These are phyloP conservation scores for Tolypeutes matacus DNA, from an alignment of 2,797 vertebrate genomes.

Conservation along the genomic window DNA sequence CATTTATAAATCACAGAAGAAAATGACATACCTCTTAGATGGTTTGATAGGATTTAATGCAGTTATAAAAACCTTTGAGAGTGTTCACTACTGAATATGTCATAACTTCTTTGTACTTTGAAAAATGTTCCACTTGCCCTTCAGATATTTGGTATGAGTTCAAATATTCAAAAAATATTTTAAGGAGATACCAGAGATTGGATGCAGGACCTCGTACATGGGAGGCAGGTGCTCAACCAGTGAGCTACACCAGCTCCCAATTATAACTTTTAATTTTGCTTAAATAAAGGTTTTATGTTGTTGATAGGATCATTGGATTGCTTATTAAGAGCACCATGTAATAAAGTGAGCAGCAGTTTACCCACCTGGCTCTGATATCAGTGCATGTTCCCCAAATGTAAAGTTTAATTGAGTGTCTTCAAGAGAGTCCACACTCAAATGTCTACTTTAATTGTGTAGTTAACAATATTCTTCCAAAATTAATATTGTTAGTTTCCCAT, in stretches of 20 bases:
- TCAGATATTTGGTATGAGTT: constrained; percentile 59
- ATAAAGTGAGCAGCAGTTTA: constrained; percentile 15
- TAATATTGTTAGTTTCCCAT: constrained; percentile 65
- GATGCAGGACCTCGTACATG: too few species aligned
- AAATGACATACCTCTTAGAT: constrained; percentile 48
- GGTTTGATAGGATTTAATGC: constrained; percentile 54
- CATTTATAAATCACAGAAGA: constrained; percentile 55
- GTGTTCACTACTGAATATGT: constrained; percentile 26
- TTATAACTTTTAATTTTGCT: constrained; percentile 30
- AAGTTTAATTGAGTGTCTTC: not conserved
- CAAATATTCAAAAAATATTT: not conserved
- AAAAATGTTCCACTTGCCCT: constrained; percentile 52
- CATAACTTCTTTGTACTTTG: constrained; percentile 61
- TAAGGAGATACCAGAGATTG: too few species aligned
- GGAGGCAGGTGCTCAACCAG: too few species aligned
- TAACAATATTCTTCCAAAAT: constrained; percentile 77
- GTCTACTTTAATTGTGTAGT: constrained; percentile 61
- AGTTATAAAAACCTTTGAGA: constrained; percentile 57
- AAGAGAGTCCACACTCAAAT: not conserved
- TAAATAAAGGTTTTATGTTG: constrained; percentile 62
- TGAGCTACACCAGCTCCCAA: too few species aligned
- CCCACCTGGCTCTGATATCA: not conserved
- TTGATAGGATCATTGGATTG: constrained; percentile 17
- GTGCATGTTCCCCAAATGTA: not conserved
- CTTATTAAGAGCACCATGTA: constrained; percentile 3